phyloP scores from a whole-genome alignment of 2,797 vertebrate genomes.

The Intellagama lesueurii region DNA sequence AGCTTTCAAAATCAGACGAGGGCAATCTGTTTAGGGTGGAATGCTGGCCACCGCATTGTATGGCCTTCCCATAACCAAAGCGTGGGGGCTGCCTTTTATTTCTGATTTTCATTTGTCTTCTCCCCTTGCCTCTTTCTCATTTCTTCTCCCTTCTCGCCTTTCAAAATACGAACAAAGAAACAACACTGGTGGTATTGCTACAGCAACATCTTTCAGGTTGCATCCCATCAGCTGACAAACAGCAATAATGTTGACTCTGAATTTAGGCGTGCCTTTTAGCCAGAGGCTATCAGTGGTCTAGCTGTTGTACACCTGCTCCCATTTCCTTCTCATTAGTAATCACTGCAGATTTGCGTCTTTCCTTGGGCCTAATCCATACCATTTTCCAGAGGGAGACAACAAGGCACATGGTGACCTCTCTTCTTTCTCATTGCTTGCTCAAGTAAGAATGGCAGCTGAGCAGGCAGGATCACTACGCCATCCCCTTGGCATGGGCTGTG shows the following conservation, averaged over 20 bases:
- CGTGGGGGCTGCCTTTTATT: background rate
- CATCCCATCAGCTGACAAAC: background rate
- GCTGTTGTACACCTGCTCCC: background rate
- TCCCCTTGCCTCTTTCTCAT: background rate
- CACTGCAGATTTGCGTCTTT: background rate
- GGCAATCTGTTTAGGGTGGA: too few species aligned
- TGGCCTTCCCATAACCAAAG: too few species aligned
- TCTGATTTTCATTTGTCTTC: background rate
- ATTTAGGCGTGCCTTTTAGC: background rate
- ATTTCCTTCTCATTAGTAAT: background rate
- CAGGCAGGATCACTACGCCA: background rate
- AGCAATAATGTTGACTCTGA: background rate
- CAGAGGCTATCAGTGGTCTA: background rate
- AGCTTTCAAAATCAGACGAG: too few species aligned
- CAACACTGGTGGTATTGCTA: background rate
- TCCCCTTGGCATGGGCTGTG: too few species aligned
- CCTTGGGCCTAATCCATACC: background rate
- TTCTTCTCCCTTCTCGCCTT: background rate
- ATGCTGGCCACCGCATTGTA: too few species aligned
- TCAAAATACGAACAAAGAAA: background rate
- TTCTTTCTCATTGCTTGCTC: background rate
- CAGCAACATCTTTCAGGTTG: background rate
- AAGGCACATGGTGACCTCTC: background rate
- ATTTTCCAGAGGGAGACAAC: background rate
- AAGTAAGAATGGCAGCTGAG: background rate